Percentiles rank a stretch among this genome's conserved stretches.
Conservation (phyloP, 2,797 vertebrate species). For the Lagocephalus sceleratus region DNA sequence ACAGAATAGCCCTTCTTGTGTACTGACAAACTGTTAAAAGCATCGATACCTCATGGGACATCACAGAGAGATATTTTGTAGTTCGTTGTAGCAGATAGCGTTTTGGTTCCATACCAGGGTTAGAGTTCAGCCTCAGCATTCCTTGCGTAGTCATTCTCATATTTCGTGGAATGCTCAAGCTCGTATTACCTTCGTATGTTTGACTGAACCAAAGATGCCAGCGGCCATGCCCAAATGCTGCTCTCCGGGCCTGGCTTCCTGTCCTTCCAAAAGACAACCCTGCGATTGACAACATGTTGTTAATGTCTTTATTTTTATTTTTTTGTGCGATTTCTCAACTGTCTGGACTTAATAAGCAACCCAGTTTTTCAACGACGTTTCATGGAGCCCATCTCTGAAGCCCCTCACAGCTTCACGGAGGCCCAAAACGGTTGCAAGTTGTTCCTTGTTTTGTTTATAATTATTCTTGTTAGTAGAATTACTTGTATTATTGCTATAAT, state of each 20-base stretch:
- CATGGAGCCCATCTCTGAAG: conserved; percentile 79
- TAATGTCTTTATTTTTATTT: conserved; percentile 46
- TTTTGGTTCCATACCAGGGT: conserved; percentile 72
- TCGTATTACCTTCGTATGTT: conserved; percentile 85
- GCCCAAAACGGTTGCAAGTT: conserved; percentile 80
- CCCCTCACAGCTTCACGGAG: conserved; percentile 57
- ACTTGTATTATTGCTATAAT: conserved; percentile 67
- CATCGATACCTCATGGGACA: conserved; percentile 69
- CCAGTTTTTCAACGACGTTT: conserved; percentile 85
- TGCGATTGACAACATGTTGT: conserved; percentile 88
- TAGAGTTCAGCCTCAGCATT: conserved; percentile 68
- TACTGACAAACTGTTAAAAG: conserved; percentile 59
- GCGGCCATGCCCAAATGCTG: conserved; percentile 98
- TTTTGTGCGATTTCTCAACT: conserved; percentile 69
- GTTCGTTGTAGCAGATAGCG: conserved; percentile 70
- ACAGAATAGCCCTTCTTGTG: conserved; percentile 40
- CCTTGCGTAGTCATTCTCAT: conserved; percentile 61
- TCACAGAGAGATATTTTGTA: conserved; percentile 53
- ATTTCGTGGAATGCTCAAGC: conserved; percentile 82
- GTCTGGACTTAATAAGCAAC: conserved; percentile 81
- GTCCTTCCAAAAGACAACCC: conserved; percentile 92
- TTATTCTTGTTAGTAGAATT: conserved; percentile 56
- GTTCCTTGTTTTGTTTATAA: conserved; percentile 75
- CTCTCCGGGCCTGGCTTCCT: conserved; percentile 95
- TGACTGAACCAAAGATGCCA: conserved; percentile 99